Base-by-base conservation (phyloP, 2,888 invertebrate species). In the Noctua janthina region DNA sequence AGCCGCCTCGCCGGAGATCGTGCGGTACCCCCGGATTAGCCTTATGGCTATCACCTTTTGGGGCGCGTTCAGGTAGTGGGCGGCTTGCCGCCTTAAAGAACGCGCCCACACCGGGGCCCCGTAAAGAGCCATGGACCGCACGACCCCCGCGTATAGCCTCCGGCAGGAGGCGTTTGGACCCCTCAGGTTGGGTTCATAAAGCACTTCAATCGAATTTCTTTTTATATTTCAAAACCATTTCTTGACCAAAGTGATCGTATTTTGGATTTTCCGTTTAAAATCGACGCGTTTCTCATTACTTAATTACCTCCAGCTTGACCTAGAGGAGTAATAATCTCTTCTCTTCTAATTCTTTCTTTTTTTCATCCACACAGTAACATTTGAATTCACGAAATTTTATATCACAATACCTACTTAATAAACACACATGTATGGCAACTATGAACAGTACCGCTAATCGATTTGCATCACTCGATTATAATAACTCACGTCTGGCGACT, bases 391-490 rank as follows among this genome's bases (percentile, higher is more conserved):
- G 7, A 64, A 35, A 67, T 66, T 79, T 43, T 7, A 67, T 64
- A 79, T 29, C 7, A 23, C 49, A 39, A 67, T 43, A 56, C n/a
- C 20, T 39, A 69, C 29, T 35, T 15, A 59, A 59, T 73, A 74
- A 46, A 51, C 15, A 62, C 23, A 74, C 35, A 43, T 68, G 72
- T 74, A 74, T 59, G 29, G 29, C 35, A 75, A 84, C 49, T 73
- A 46, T 71, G 70, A 74, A 49, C 6, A 78, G 66, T 11, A 70
- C 64, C 39, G 43, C 62, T 76, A 87, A 86, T 87, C 62, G 76
- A 84, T 86, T 84, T 59, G 64, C 66, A n/a, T 70, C 85, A 76
- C 67, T 77, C 64, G 81, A 78, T 81, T 81, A 84, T 74, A 67
- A 74, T 68, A 77, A 74, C 67, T 77, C 71, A 46, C 75, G 75